These are phyloP conservation scores for Drosophila lowei DNA, from an alignment of 1,140 invertebrate genomes.

Conservation along the genomic window DNA sequence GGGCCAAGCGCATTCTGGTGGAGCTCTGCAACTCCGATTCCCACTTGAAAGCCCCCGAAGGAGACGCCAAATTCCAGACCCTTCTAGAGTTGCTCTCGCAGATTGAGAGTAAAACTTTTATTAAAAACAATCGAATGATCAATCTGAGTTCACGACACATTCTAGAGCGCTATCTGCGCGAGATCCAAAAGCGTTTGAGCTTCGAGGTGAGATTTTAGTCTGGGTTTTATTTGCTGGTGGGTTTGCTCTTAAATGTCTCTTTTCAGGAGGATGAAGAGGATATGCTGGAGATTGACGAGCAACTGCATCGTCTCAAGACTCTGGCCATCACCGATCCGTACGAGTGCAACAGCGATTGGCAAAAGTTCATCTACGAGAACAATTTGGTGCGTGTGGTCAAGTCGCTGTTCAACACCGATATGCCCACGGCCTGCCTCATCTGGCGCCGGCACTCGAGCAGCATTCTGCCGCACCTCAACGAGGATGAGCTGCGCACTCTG, in stretches of 20 bases:
- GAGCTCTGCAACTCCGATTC: constrained; percentile 57
- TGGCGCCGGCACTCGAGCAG: constrained; percentile 75
- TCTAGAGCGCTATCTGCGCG: constrained; percentile 63
- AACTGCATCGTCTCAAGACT: constrained; percentile 74
- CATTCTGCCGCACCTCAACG: constrained; percentile 63
- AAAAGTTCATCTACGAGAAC: constrained; percentile 78
- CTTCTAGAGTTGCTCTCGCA: constrained; percentile 53
- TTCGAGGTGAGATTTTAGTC: constrained; percentile 53
- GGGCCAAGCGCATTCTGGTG: constrained; percentile 69
- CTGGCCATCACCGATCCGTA: constrained; percentile 80
- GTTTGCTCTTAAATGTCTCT: neutral
- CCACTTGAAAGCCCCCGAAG: neutral
- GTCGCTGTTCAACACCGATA: constrained; percentile 69
- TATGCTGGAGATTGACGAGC: constrained; percentile 75
- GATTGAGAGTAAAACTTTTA: constrained; percentile 70
- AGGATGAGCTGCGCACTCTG: constrained; percentile 64
- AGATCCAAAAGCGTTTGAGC: constrained; percentile 61
- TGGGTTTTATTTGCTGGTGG: no score
- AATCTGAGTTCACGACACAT: constrained; percentile 70
- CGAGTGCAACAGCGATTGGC: constrained; percentile 76
- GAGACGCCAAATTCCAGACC: constrained; percentile 49
- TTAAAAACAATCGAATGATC: constrained; percentile 70
- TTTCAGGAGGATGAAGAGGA: constrained; percentile 63
- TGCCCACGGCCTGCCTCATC: constrained; percentile 73
- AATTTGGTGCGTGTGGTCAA: constrained; percentile 67